Base-by-base conservation (phyloP, 2,113 vertebrate species). In the Camelus bactrianus region DNA sequence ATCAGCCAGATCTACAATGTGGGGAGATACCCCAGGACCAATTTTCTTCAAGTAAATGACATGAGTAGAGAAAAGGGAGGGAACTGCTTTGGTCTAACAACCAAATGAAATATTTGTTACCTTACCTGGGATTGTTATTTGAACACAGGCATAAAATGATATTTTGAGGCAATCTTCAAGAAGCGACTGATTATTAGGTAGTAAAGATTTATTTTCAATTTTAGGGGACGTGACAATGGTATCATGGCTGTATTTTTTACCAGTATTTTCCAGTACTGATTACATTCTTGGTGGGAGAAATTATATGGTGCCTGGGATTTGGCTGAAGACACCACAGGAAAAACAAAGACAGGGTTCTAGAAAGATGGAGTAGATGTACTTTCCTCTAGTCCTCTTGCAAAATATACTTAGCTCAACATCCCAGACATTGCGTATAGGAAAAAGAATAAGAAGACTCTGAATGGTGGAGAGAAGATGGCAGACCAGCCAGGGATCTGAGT, bases 141-240 rank as follows among this genome's bases (percentile, higher is more conserved):
- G 10, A 60, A 89, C 17, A 81, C 11, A 56, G 62, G 15, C 48
- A 0, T 46, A 73, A 91, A 95, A 80, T 35, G 54, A 48, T 26
- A 54, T 81, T 88, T 91, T 46, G 5, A 72, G 69, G 19, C 8
- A 80, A 48, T 42, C 20, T 73, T 7, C 24, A 65, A 38, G 46
- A 42, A 42, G 38, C 4, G 4, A 42, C 17, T 70, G 28, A 60
- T 52, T 76, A 90, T 76, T 96, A 35, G 42, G 42, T 85, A 85
- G 17, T 83, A 87, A 87, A 32, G 13, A 56, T 67, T 65, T 48
- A 58, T 77, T 89, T 91, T 95, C 35, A 67, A 48, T 42, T 95
- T 73, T 26, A 14, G 52, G 24, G 6, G 10, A 6, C 54, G 7
- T 91, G 62, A 89, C 50, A 65, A 73, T 90, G 46, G 14, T 50